These are phyloP conservation scores for Pogonognathellus flavescens DNA, from an alignment of 1,140 invertebrate genomes.

Conservation along the genomic window DNA sequence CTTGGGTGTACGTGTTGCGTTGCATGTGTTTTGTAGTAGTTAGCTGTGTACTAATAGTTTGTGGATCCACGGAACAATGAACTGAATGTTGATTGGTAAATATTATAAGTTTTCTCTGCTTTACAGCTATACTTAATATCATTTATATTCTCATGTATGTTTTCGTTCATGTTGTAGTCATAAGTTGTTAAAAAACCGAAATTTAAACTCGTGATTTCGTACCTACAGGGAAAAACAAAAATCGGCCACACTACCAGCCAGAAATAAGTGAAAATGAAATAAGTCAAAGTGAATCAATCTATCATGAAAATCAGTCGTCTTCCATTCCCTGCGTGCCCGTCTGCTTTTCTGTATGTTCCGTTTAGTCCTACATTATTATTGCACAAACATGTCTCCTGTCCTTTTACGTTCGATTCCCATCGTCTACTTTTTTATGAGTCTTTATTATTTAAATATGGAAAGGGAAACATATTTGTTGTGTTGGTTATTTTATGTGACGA, in stretches of 20 bases:
- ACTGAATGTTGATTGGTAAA: background rate
- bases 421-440: conserved; percentile 35
- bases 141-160: background rate
- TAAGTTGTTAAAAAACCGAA: conserved; percentile 9
- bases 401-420: conserved; percentile 27
- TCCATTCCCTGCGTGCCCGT: conserved; percentile 59
- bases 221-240: conserved; percentile 69
- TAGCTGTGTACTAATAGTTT: conserved; percentile 6
- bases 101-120: background rate
- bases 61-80: conserved; percentile 14
- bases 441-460: background rate
- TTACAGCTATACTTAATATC: conserved; percentile 16
- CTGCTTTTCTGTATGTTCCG: conserved; percentile 38
- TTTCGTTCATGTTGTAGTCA: conserved; percentile 24
- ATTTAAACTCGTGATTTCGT: conserved; percentile 33
- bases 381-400: background rate
- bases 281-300: conserved; percentile 38
- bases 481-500: conserved; percentile 31
- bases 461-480: conserved; percentile 2
- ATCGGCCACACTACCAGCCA: conserved; percentile 71
- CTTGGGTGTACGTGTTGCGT: conserved; percentile 18
- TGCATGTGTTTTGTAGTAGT: conserved; percentile 36
- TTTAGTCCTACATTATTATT: background rate
- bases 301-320: conserved; percentile 53
- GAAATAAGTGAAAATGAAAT: conserved; percentile 63